Base-by-base conservation (phyloP, 2,113 vertebrate species). In the Eonycteris spelaea region DNA sequence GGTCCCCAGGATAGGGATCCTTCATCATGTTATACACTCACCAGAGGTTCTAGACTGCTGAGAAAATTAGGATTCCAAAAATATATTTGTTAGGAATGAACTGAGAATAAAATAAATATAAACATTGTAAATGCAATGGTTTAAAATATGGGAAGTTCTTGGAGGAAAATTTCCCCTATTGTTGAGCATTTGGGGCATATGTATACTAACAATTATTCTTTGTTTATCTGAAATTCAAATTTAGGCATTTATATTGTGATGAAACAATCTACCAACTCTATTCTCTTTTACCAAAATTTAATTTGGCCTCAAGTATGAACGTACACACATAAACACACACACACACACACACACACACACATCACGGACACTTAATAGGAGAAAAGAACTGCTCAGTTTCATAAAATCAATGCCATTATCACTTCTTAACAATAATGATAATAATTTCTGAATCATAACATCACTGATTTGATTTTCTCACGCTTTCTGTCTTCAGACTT, bases 1-100 rank as follows among this genome's bases (percentile, higher is more conserved):
- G 30, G 14, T 63, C n/a, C 15, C 83, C 38, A 26, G 40, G 48
- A 78, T 59, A 15, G 35, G 51, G 21, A 40, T 57, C 38, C 21
- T 68, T 65, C 70, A 79, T 61, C 28, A 16, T 38, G 4, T 24
- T 33, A 16, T 35, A 68, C 45, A 55, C 51, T 55, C n/a, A 35
- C 24, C 24, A 65, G 21, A 91, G 9, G 14, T 57, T 82, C 53
- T 30, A 92, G 79, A 22, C 43, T 63, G 14, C 38, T 63, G 10
- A 40, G 38, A 90, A 94, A 95, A 84, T 61, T 61, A 16, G 57
- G 15, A 82, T 67, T 91, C 48, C 85, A 68, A 91, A 79, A 78
- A 48, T 85, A 48, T 10, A 53, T 30, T 26, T 9, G 3, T 55
- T 71, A 74, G 45, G 51, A 91, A 93, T 61, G 30, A 93, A 78